Evolutionary conservation across 2,113 vertebrate genomes (phyloP).

Genomic region (Chaetorhynchus papuensis): DNA sequence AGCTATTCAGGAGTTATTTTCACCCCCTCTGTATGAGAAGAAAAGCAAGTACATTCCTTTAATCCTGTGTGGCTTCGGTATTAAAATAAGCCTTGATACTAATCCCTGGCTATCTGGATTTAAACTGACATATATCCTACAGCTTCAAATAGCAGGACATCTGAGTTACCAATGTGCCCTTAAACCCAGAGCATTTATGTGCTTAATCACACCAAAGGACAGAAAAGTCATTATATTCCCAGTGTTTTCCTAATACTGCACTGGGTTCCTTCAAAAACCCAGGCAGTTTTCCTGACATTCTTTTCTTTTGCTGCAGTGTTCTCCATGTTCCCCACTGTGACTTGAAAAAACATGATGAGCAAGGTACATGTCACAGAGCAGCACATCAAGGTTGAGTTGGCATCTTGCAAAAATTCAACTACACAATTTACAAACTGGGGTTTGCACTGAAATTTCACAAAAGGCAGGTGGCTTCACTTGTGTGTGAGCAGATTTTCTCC

Average conservation of each 20-base stretch:
- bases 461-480: background rate
- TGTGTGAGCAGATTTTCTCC: background rate
- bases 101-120: slow-evolving; percentile 17
- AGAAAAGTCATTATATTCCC: background rate
- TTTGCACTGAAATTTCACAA: background rate
- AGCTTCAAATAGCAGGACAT: slow-evolving; percentile 9
- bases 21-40: background rate
- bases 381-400: background rate
- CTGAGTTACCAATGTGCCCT: background rate
- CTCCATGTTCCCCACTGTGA: background rate
- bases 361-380: background rate
- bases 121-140: slow-evolving; percentile 4
- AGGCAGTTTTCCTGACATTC: background rate
- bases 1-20: slow-evolving; percentile 11
- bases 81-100: slow-evolving; percentile 36
- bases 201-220: slow-evolving; percentile 9
- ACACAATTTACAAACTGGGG: background rate
- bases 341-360: background rate
- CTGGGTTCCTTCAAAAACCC: background rate
- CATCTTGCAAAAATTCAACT: background rate
- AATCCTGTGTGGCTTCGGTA: background rate
- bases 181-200: background rate
- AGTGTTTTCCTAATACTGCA: background rate
- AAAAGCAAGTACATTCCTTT: slow-evolving; percentile 21
- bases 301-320: background rate